phyloP scores from a whole-genome alignment of 2,888 invertebrate genomes.

The Cyaniris semiargus region DNA sequence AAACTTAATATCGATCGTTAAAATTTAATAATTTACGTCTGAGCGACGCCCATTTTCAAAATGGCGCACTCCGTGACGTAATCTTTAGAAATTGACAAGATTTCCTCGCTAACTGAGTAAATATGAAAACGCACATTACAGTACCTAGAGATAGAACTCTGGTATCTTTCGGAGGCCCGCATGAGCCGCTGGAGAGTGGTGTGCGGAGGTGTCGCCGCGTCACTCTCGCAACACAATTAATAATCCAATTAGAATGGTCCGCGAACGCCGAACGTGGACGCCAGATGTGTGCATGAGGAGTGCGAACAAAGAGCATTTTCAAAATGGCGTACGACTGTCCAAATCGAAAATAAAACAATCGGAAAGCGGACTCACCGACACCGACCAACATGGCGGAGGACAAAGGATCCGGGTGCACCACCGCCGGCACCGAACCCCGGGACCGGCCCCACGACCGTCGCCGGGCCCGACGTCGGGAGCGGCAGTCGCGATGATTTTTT shows the following conservation, averaged over 20 bases:
- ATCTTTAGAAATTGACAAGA: constrained; percentile 41
- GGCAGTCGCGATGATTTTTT: constrained; percentile 34
- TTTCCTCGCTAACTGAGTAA: constrained; percentile 34
- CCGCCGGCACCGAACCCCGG: constrained; percentile 35
- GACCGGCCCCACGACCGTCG: constrained; percentile 30
- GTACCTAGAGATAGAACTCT: not conserved
- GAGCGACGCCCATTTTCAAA: constrained; percentile 63
- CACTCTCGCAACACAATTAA: constrained; percentile 13
- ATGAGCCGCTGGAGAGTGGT: not conserved
- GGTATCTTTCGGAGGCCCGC: not conserved
- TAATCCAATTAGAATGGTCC: constrained; percentile 27
- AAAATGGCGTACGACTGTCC: constrained; percentile 45
- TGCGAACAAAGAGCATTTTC: constrained; percentile 45
- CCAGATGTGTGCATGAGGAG: constrained; percentile 39
- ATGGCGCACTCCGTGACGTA: constrained; percentile 61
- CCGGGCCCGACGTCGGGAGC: constrained; percentile 40
- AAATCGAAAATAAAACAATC: constrained; percentile 48
- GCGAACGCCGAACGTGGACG: constrained; percentile 31
- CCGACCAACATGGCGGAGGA: constrained; percentile 58
- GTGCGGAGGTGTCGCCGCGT: constrained; percentile 18
- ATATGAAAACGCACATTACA: constrained; percentile 15
- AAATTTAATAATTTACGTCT: constrained; percentile 27
- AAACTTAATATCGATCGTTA: constrained; percentile 25
- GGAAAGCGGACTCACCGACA: constrained; percentile 59
- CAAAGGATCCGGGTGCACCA: constrained; percentile 47